Evolutionary conservation across 2,888 invertebrate genomes (phyloP).

Genomic region (Pandemis cinnamomeana): DNA sequence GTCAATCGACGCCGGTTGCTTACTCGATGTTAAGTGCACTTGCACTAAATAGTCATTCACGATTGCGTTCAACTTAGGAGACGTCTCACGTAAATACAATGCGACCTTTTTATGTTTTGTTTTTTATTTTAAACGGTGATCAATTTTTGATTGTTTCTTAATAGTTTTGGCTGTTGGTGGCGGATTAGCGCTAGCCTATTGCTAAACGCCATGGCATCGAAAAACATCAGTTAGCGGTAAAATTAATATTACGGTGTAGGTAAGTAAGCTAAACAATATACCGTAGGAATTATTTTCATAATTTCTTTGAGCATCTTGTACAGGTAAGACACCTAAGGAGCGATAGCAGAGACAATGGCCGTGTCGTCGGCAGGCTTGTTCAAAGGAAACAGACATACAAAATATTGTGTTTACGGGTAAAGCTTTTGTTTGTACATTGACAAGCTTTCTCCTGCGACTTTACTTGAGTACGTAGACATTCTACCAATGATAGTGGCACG

Average conservation of each 20-base stretch:
- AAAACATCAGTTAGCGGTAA: too few species aligned
- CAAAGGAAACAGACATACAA: constrained; percentile 14
- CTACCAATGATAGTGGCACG: neutral
- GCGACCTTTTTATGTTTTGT: too few species aligned
- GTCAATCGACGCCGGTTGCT: neutral
- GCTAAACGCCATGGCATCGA: too few species aligned
- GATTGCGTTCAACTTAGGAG: neutral
- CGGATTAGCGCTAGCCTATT: too few species aligned
- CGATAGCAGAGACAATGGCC: constrained; percentile 27
- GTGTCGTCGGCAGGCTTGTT: constrained; percentile 20
- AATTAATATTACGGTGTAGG: too few species aligned
- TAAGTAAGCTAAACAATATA: neutral
- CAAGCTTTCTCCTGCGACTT: neutral
- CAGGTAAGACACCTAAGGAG: constrained; percentile 16
- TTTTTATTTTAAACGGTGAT: too few species aligned
- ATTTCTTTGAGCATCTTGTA: constrained; percentile 8
- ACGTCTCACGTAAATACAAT: too few species aligned
- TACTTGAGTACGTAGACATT: neutral
- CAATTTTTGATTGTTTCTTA: too few species aligned
- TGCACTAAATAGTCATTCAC: neutral
- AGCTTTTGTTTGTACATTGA: neutral
- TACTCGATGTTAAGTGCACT: neutral
- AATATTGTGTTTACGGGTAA: neutral
- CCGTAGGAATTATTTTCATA: neutral
- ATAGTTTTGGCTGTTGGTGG: too few species aligned